Percentiles rank a stretch among this genome's conserved stretches.
Evolutionary conservation across 2,113 vertebrate genomes (phyloP).

Genomic region (Plecotus auritus): DNA sequence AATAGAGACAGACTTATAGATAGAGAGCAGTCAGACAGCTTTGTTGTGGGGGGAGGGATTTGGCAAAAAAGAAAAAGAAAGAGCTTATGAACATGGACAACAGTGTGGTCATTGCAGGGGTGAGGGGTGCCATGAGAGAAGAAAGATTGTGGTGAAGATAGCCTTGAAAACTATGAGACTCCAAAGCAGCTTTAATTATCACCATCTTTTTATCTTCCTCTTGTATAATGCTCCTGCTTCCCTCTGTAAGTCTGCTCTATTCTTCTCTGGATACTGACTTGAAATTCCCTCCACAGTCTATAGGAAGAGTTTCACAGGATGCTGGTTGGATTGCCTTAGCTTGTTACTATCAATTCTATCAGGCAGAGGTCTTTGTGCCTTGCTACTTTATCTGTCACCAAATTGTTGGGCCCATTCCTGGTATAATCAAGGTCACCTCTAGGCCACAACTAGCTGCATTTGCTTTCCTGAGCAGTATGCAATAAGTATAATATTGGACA

Average conservation of each 20-base stretch:
- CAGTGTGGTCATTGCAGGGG: too few relatives aligned
- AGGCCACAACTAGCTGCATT: not conserved
- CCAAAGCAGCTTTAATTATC: not conserved
- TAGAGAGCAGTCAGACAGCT: too few relatives aligned
- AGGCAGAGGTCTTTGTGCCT: not conserved
- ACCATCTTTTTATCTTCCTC: not conserved
- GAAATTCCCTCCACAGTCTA: not conserved
- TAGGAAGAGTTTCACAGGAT: not conserved
- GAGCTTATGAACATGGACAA: too few relatives aligned
- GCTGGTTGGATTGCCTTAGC: not conserved
- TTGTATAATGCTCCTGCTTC: not conserved
- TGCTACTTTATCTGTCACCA: conserved; percentile 12
- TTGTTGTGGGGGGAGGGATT: too few relatives aligned
- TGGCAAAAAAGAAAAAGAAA: too few relatives aligned
- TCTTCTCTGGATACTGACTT: not conserved
- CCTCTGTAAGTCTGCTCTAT: not conserved
- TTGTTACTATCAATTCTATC: not conserved
- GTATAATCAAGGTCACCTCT: not conserved
- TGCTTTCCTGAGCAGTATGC: not conserved
- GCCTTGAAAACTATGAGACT: not conserved
- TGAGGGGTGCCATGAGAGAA: not conserved
- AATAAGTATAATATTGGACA: not conserved
- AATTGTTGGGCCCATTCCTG: conserved; percentile 10
- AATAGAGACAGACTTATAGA: too few relatives aligned
- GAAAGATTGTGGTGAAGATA: not conserved